Base-by-base conservation (phyloP, 2,113 vertebrate species). In the Laterallus jamaicensis region DNA sequence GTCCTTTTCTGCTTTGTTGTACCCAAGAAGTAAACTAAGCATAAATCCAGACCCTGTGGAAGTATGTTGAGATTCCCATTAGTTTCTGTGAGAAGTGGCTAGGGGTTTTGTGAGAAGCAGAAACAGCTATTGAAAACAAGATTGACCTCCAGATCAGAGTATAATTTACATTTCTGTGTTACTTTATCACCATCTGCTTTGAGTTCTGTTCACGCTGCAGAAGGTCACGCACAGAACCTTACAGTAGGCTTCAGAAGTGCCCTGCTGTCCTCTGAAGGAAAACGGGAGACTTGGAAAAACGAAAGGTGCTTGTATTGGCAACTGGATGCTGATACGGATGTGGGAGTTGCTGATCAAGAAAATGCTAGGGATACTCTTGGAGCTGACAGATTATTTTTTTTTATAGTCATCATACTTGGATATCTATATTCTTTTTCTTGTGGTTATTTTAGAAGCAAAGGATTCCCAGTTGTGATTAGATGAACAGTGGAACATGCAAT, bases 121-220 rank as follows among this genome's bases (percentile, higher is more conserved):
- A 68, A 94, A 58, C 28, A 87, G 56, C 70, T 85, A 49, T 11
- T 76, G 89, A 86, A 91, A 96, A 93, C 86, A 96, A 91, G 74
- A 55, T 50, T 94, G 91, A 96, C 85, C 92, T 92, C 44, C 40
- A 60, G 86, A 86, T 83, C 55, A 69, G 82, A 15, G 52, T 39
- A 16, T 49, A 79, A 87, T 85, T 90, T 87, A 54, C 83, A 80
- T 77, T 85, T 82, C 82, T 71, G 21, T 75, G 80, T 32, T 69
- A 55, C 59, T 90, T 88, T 54, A 78, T 95, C 74, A 69, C 82
- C 87, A 93, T 92, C 92, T 93, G 63, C 74, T 91, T 86, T 39
- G 81, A 89, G 89, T 81, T 96, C 73, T 90, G 62, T 80, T 90
- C 91, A 68, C 0, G 8, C 69, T 55, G 56, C 86, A 92, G 83